A percentile compares a stretch with the other conserved stretches of the same genome.
Conservation (phyloP, 2,797 vertebrate species). For the Enteromius unitaeniatus region DNA sequence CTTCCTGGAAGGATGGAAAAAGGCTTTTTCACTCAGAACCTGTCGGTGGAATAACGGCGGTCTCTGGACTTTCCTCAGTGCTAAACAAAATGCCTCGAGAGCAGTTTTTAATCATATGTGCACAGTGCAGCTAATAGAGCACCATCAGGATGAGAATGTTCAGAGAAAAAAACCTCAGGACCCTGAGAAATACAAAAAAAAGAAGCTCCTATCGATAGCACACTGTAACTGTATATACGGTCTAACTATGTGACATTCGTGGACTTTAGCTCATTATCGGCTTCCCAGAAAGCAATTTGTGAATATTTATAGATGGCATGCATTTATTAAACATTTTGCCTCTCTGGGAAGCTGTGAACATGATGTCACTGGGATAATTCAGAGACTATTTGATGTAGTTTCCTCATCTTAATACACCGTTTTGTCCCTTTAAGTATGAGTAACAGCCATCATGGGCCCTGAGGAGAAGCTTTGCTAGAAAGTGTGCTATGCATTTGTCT, state of each 20-base stretch:
- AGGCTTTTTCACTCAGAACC: conserved; percentile 73
- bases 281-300: conserved; percentile 4
- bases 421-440: conserved; percentile 10
- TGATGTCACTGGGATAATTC: background rate
- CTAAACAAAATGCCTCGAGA: background rate
- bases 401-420: background rate
- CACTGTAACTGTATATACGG: background rate
- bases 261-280: background rate
- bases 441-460: background rate
- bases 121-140: conserved; percentile 12
- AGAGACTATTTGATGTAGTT: background rate
- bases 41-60: conserved; percentile 71
- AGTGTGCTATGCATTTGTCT: conserved; percentile 39
- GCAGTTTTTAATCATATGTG: background rate
- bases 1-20: conserved; percentile 75
- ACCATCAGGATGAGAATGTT: background rate
- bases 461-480: background rate
- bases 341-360: background rate
- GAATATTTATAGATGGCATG: background rate
- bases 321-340: background rate
- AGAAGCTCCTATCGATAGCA: background rate
- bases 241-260: background rate
- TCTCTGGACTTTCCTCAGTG: background rate
- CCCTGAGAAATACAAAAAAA: background rate
- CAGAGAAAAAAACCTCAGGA: conserved; percentile 22